These are phyloP conservation scores for Metaphire vulgaris DNA, from an alignment of 1,140 invertebrate species.

Conservation along the genomic window DNA sequence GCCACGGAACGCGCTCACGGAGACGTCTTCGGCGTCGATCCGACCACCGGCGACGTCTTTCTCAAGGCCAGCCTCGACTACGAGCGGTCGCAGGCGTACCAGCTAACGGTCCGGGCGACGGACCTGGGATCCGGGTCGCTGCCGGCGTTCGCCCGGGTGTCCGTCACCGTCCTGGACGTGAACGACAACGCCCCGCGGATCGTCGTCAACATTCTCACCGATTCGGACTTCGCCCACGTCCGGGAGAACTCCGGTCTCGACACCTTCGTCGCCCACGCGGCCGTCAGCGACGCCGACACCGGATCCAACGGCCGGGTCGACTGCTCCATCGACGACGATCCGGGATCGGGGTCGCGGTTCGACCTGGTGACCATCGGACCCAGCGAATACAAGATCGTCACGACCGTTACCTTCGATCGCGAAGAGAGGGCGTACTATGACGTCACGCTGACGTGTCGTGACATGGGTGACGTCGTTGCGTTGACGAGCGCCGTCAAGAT, in stretches of 20 bases:
- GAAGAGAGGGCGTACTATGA: constrained; percentile 28
- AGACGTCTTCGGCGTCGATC: constrained; percentile 13
- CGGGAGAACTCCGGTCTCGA: constrained; percentile 23
- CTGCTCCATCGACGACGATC: constrained; percentile 39
- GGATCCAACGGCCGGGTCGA: constrained; percentile 39
- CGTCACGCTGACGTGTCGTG: constrained; percentile 36
- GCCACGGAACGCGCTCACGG: constrained; percentile 8
- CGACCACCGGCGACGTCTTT: constrained; percentile 37
- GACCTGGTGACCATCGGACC: constrained; percentile 32
- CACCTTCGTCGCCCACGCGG: constrained; percentile 41
- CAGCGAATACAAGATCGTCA: constrained; percentile 38
- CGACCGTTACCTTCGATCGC: constrained; percentile 34
- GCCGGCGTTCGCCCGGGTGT: constrained; percentile 60
- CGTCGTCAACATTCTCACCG: constrained; percentile 28
- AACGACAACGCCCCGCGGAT: constrained; percentile 29
- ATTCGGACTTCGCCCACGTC: constrained; percentile 34
- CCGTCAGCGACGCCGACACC: constrained; percentile 41
- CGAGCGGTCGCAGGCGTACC: constrained; percentile 56
- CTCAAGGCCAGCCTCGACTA: constrained; percentile 63
- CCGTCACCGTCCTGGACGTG: constrained; percentile 24
- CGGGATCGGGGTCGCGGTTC: constrained; percentile 31
- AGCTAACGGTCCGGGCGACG: constrained; percentile 29
- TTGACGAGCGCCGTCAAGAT: constrained; percentile 31
- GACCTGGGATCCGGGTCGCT: constrained; percentile 58
- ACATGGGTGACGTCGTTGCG: constrained; percentile 35